Evolutionary conservation across 2,113 vertebrate species (phyloP), one percentile per base, ranked within the genome.

Genomic region (Misgurnus anguillicaudatus): DNA sequence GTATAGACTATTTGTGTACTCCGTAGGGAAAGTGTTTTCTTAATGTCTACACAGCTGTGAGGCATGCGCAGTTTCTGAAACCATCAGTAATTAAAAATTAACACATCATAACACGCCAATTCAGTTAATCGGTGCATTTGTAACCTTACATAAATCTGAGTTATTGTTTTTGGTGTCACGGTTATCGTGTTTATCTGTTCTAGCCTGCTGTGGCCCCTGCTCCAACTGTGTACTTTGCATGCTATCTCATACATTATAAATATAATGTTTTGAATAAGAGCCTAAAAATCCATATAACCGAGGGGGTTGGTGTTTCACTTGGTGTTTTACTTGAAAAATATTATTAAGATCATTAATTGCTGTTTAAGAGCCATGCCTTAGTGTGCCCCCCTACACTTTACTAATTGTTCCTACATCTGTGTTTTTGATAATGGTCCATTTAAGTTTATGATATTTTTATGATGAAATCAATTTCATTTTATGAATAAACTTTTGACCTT

Each of bases 21-120:
- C 81, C 24, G 0, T 70, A 77, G 47, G 19, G 75, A 48, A 9
- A 36, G n/a, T 5, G 1, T 9, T 45, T 77, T 77, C 64, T 77
- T 55, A 10, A 31, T 19, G 57, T 45, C 70, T 53, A 47, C 38
- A 42, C 13, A 78, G 60, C 75, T 78, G 4, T 63, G 61, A 53
- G 74, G 58, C 69, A 78, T 65, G 48, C 64, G 14, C 9, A 41
- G 3, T 53, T 65, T 79, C 69, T 67, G 65, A 66, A 51, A 82
- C 74, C 77, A 62, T 67, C 31, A 48, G 41, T 63, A 13, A 80
- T 75, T 48, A 75, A 80, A 80, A 75, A 75, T 67, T 13, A 80
- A 75, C 62, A 47, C 51, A 74, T n/a, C 70, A 80, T 45, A 66
- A 66, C 45, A 45, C 58, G n/a, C 14, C 78, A 74, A 58, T 38